Evolutionary conservation across 2,888 invertebrate genomes (phyloP), one percentile per base, ranked within the genome.

Genomic region (Amphimallon solstitiale): DNA sequence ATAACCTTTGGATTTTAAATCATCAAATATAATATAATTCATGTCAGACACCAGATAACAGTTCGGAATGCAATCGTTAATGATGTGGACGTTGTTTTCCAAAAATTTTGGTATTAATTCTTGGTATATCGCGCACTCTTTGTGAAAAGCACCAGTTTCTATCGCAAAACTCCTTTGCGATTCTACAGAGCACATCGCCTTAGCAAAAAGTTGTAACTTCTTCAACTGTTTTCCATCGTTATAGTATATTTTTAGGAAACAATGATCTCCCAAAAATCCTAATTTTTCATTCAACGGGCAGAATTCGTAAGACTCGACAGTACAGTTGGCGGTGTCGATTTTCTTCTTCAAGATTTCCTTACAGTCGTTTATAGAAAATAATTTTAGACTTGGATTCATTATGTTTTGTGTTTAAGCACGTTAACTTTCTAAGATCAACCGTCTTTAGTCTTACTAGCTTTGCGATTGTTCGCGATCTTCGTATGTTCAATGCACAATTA

Each of bases 141-240:
- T 85, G 29, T 79, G 76, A 68, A 86, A 86, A 0, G 85, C 84
- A 0, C 83, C 82, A 64, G 83, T 82, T 37, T 81, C 77, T 34
- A 81, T 78, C 0, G 85, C 70, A 67, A 85, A 85, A 7, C 82
- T 83, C 71, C 85, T 85, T 73, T 85, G 85, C 6, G 80, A 75
- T 51, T 86, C 81, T 10, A 83, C 83, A 64, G 80, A 80, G 0
- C 90, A 89, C 59, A 88, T 79, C 4, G 85, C 83, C 77, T 90
- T 90, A 0, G 88, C 80, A 73, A 90, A 90, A 67, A 87, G 86
- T 15, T 75, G 76, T 0, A 81, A 63, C n/a, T 63, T 71, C 3
- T 65, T 34, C 17, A 46, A 34, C n/a, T 15, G 43, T 10, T 29
- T 54, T 14, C 19, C 43, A 15, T 45, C 17, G 7, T 71, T 62